phyloP scores from a whole-genome alignment of 1,140 invertebrate genomes.

The Saccostrea echinata region DNA sequence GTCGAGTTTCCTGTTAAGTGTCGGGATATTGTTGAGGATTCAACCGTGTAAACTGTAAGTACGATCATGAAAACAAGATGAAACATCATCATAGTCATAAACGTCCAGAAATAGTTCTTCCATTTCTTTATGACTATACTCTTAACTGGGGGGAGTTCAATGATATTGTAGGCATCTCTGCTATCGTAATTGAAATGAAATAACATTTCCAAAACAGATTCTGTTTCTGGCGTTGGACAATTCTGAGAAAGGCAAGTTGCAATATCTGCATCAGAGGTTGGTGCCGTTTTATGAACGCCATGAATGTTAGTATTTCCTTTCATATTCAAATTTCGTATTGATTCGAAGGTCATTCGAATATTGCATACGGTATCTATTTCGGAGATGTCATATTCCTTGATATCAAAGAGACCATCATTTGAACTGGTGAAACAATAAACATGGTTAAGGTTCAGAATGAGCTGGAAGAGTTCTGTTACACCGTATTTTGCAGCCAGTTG shows the following conservation, averaged over 20 bases:
- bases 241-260: neutral
- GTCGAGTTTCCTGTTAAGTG: neutral
- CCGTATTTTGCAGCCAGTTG: conserved; percentile 64
- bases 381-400: conserved; percentile 66
- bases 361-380: conserved; percentile 56
- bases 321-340: neutral
- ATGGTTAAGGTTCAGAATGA: conserved; percentile 64
- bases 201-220: conserved; percentile 62
- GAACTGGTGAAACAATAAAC: conserved; percentile 61
- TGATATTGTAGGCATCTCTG: conserved; percentile 55
- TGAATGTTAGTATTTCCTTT: neutral
- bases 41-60: conserved; percentile 57
- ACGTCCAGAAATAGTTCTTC: conserved; percentile 51
- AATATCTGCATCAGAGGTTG: neutral
- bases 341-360: neutral
- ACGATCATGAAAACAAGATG: conserved; percentile 56
- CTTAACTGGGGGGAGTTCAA: conserved; percentile 54
- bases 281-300: neutral
- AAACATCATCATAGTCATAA: conserved; percentile 54
- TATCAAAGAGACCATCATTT: conserved; percentile 64
- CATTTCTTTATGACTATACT: conserved; percentile 61
- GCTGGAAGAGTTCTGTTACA: conserved; percentile 59
- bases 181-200: conserved; percentile 40
- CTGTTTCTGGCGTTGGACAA: neutral
- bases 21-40: neutral